Evolutionary conservation across 2,113 vertebrate genomes (phyloP), one percentile per base, ranked within the genome.

Genomic region (Circaetus cinerascens): DNA sequence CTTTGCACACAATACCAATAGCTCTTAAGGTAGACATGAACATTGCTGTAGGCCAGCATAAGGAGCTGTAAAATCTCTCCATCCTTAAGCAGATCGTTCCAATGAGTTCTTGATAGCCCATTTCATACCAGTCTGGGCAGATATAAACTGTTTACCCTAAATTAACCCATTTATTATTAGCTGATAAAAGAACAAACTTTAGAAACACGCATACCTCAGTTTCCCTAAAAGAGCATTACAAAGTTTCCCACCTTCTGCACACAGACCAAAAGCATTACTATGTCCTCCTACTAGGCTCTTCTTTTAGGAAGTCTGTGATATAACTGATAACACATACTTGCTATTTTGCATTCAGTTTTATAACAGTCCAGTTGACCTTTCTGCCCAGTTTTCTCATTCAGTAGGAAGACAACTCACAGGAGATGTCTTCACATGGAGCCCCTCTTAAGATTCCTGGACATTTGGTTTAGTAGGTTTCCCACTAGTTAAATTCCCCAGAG

Each of bases 31-130:
- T 13, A 17, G 22, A 18, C 23, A 0, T 0, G 23, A 41, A 12
- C 22, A 17, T 29, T 7, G 0, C 36, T 32, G 1, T 3, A 27
- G 62, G 30, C 4, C 25, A 75, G 3, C 7, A 16, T 0, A 5
- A 29, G 38, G 20, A 59, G 5, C 8, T 55, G 12, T 5, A 20
- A 71, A 45, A 40, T 2, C 15, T 11, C 32, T 21, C 6, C 15
- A 15, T 78, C 57, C 74, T 32, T 38, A 30, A 14, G 23, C 5
- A 22, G 11, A 7, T 6, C 11, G 7, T 62, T 69, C 29, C 38
- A 82, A 5, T 6, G 38, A 40, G 29, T 38, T 74, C 25, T 59
- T n/a, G 15, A 59, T 4, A 87, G 34, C 3, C 46, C 10, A 14
- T 72, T 72, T 64, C 2, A 1, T 12, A 51, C 2, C 23, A 23